Percentiles rank a stretch among this genome's conserved stretches.
Conservation (phyloP, 2,888 invertebrate genomes). For the Parasteatoda lunata region DNA sequence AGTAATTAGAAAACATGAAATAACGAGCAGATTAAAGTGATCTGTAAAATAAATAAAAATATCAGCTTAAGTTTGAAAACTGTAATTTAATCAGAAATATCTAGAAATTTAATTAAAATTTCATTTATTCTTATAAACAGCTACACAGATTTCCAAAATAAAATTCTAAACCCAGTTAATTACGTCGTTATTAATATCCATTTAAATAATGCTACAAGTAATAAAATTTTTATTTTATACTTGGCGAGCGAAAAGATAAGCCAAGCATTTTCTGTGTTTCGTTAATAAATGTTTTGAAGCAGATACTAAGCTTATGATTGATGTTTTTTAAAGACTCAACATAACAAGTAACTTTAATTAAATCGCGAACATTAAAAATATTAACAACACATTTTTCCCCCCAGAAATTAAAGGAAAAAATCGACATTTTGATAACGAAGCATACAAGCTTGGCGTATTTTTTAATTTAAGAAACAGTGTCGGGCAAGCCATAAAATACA, state of each 20-base stretch:
- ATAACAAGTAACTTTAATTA: conserved; percentile 49
- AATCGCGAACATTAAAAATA: conserved; percentile 19
- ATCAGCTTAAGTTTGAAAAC: not conserved
- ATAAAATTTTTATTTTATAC: not conserved
- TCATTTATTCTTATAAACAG: not conserved
- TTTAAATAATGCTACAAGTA: not conserved
- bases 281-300: not conserved
- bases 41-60: not conserved
- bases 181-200: not conserved
- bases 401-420: conserved; percentile 1
- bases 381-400: conserved; percentile 5
- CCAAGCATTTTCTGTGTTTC: not conserved
- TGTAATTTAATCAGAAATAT: not conserved
- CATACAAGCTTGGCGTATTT: not conserved
- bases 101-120: not conserved
- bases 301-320: conserved; percentile 19
- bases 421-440: not conserved
- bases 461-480: conserved; percentile 50
- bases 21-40: not conserved
- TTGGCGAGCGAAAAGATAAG: not conserved
- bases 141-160: not conserved
- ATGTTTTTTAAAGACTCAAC: conserved; percentile 38
- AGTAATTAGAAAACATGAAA: no score
- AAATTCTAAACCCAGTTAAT: not conserved
- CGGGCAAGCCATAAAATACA: conserved; percentile 42